Evolutionary conservation across 2,888 invertebrate genomes (phyloP), one percentile per base, ranked within the genome.

Genomic region (Mesochorus sp.): DNA sequence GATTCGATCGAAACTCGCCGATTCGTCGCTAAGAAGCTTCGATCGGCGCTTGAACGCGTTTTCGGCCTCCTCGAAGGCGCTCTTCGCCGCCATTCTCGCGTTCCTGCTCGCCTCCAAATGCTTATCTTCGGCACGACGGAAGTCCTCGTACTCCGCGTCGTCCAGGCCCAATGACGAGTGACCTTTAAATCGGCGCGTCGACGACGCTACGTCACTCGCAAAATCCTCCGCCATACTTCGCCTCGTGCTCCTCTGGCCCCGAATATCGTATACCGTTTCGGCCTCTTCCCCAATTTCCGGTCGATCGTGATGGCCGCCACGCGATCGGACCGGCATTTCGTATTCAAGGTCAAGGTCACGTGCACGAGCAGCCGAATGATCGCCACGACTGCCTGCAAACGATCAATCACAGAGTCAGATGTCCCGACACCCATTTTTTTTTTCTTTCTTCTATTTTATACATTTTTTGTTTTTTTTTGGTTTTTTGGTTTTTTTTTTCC

Each of bases 251-350:
- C 89, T 86, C 75, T 89, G 88, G 1, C 90, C 94, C 84, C 94
- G 94, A 31, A 94, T 94, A 91, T 95, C 95, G 90, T 94, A 95
- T 55, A 94, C 90, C 74, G 92, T 88, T 39, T 94, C 93, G 82
- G 94, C 94, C 70, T 92, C 84, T 57, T 94, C 94, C n/a, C n/a
- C n/a, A n/a, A n/a, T n/a, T n/a, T n/a, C n/a, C n/a, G n/a, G n/a
- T n/a, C n/a, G n/a, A n/a, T 87, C 85, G 79, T 85, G 82, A 71
- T 86, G 83, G 66, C 64, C 66, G 70, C 78, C 77, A 74, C 90
- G 86, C 77, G 83, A 79, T 79, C 88, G 85, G 72, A 85, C 83
- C 79, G 77, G 73, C 8, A 53, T 62, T 72, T 90, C 89, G 81
- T 85, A 84, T 79, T 90, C 91, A 80, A 88, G 86, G 85, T 90